Percentiles rank a stretch among this genome's conserved stretches.
phyloP scores from a whole-genome alignment of 2,113 vertebrate genomes.

The Nothocercus nigrocapillus region DNA sequence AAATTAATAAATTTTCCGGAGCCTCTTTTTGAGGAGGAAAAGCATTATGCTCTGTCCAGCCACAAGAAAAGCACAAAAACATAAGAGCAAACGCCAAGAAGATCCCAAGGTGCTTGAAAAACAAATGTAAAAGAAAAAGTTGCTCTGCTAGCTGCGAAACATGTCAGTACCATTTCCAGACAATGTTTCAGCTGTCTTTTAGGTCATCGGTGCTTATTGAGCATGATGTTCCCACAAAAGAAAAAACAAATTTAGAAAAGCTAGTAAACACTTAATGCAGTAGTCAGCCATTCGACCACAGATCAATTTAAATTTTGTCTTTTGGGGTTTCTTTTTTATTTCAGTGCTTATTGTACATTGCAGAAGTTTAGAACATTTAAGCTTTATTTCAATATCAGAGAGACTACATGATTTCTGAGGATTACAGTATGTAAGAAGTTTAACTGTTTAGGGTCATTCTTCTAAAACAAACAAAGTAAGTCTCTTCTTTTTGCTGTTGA shows the following conservation, averaged over 20 bases:
- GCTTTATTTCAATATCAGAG: background rate
- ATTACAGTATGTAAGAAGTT: background rate
- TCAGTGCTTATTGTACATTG: background rate
- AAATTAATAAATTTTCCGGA: background rate
- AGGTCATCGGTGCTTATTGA: background rate
- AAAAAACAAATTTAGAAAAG: conserved; percentile 34
- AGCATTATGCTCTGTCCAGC: background rate
- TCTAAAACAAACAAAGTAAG: background rate
- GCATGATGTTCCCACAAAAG: background rate
- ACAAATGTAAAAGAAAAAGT: background rate
- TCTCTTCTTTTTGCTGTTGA: background rate
- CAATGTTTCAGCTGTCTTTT: background rate
- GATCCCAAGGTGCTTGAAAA: background rate
- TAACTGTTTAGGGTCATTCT: background rate
- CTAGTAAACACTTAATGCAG: background rate
- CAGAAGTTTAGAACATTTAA: background rate
- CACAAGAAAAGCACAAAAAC: background rate
- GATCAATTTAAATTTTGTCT: background rate
- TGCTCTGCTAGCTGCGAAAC: background rate
- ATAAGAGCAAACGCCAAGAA: background rate
- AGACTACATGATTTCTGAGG: background rate
- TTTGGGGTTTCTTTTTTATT: background rate
- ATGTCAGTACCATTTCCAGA: background rate
- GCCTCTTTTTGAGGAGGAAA: background rate
- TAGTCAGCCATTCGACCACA: background rate